Conservation (phyloP, 1,140 invertebrate genomes). For the Ditylenchus dipsaci region DNA sequence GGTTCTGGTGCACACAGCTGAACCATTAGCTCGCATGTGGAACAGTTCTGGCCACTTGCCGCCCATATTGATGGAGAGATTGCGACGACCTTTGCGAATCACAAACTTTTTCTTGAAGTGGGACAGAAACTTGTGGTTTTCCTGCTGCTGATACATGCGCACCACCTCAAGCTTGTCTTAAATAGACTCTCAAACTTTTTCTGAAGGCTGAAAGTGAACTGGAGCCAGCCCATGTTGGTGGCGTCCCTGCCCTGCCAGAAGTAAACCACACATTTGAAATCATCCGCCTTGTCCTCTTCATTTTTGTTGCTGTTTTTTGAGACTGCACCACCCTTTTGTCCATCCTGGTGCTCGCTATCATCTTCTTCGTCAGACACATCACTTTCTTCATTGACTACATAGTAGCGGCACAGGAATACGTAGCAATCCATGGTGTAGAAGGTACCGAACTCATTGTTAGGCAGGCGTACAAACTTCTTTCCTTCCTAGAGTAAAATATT, state of each 20-base stretch:
- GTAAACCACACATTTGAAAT: conserved; percentile 92
- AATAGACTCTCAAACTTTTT: conserved; percentile 95
- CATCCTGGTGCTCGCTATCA: conserved; percentile 64
- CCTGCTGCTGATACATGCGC: conserved; percentile 75
- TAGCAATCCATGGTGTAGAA: conserved; percentile 95
- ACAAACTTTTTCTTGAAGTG: conserved; percentile 94
- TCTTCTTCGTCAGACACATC: conserved; percentile 39
- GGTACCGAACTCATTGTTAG: conserved; percentile 84
- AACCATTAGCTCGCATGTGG: conserved; percentile 89
- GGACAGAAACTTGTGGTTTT: conserved; percentile 95
- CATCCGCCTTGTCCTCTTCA: conserved; percentile 79
- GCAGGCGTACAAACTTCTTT: conserved; percentile 89
- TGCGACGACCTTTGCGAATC: conserved; percentile 72
- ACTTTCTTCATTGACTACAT: conserved; percentile 68
- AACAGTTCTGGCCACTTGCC: conserved; percentile 78
- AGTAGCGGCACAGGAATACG: conserved; percentile 92
- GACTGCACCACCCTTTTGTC: not conserved
- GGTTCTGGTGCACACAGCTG: conserved; percentile 78
- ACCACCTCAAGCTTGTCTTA: conserved; percentile 90
- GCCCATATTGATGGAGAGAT: conserved; percentile 56
- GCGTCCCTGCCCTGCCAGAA: conserved; percentile 98
- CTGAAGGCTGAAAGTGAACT: conserved; percentile 88
- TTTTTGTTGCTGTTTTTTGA: conserved; percentile 56
- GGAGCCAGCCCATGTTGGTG: conserved; percentile 97
- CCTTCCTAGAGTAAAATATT: conserved; percentile 62